These are phyloP conservation scores for Bedellia somnulentella DNA, from an alignment of 2,888 invertebrate genomes.

Conservation along the genomic window DNA sequence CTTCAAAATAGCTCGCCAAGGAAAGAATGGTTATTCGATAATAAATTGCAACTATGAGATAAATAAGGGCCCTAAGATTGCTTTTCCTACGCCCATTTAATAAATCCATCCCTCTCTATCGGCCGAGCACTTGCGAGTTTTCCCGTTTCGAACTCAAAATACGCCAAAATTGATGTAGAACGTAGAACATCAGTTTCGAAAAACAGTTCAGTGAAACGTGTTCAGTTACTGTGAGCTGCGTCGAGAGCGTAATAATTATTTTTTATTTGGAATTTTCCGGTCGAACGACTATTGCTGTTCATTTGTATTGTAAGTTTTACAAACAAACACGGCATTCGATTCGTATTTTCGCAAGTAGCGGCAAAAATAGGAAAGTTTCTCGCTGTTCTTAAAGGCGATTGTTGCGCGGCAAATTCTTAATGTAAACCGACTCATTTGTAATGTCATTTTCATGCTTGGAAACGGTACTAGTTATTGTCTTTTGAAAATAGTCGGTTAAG, in stretches of 20 bases:
- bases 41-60: conserved; percentile 29
- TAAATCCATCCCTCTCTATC: conserved; percentile 32
- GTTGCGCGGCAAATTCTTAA: conserved; percentile 18
- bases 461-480: no score
- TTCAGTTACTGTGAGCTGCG: conserved; percentile 33
- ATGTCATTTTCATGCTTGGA: no score
- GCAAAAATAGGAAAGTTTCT: conserved; percentile 50
- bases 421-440: conserved; percentile 30
- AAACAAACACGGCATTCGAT: conserved; percentile 51
- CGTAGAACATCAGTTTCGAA: conserved; percentile 50
- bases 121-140: conserved; percentile 57
- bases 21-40: conserved; percentile 30
- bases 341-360: conserved; percentile 52
- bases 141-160: conserved; percentile 60
- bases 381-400: conserved; percentile 26
- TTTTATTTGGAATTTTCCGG: conserved; percentile 66
- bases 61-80: conserved; percentile 26
- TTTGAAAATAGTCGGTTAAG: conserved; percentile 18
- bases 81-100: conserved; percentile 26
- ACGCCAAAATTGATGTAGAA: conserved; percentile 59
- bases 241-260: conserved; percentile 36
- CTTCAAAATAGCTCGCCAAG: conserved; percentile 56
- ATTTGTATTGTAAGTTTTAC: conserved; percentile 54
- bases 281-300: conserved; percentile 52
- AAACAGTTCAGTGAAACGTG: conserved; percentile 55